Evolutionary conservation across 2,888 invertebrate species (phyloP), one percentile per base, ranked within the genome.

Genomic region (Philonicus albiceps): DNA sequence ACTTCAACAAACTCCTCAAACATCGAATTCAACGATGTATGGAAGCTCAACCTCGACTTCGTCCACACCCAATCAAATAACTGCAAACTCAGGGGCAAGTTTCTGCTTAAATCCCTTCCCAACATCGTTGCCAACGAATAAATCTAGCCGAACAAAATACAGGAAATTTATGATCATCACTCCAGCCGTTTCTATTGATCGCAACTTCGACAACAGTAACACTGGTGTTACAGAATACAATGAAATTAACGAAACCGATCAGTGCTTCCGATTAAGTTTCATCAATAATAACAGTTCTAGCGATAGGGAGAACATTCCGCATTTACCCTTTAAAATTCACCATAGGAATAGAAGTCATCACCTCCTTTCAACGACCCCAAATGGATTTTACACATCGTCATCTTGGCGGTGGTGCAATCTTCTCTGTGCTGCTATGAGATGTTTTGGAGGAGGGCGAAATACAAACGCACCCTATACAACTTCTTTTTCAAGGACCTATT

Each of bases 361-460:
- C 49, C 74, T 88, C 3, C 86, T 92, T 81, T 90, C 92, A 5
- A 91, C 91, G 49, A 88, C 90, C 22, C 89, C 90, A 6, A 91
- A 90, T 16, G 89, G 90, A 19, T 92, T 91, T 85, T 91, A 91
- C 81, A 75, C 87, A 49, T 91, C 91, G 83, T 89, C 91, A 13
- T 91, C 91, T 31, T 92, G 92, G 92, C 91, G 92, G 74, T 92
- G 92, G 92, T 92, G 92, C 86, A 91, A 90, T 3, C 88, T 92
- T 0, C 89, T 92, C 13, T 92, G 92, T 88, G 91, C 92, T n/a
- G 92, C 92, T n/a, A 92, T 92, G 91, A 91, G 92, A 43, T 92
- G 92, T 86, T 92, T 92, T 89, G 91, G 92, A 43, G 91, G 90
- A 55, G 90, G 90, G 3, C 89, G 89, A 7, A 89, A 80, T 37